Conservation (phyloP, 2,797 vertebrate genomes). For the Acanthornis magna region DNA sequence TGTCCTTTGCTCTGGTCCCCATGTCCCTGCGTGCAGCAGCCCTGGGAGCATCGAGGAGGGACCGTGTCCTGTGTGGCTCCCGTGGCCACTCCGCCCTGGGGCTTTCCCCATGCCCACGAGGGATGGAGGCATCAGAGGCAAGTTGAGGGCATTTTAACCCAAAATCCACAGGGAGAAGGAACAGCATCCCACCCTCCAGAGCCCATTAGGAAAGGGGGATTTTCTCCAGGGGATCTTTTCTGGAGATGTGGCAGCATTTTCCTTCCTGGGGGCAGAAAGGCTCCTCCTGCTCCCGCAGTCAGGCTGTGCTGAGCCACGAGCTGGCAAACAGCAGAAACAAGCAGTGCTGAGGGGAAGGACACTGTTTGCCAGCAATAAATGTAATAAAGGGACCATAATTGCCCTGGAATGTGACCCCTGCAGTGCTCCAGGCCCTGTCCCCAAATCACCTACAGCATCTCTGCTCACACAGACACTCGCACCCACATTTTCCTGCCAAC, state of each 20-base stretch:
- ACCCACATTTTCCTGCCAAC: neutral
- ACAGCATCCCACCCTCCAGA: neutral
- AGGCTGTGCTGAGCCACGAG: accelerated
- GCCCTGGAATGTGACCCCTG: neutral
- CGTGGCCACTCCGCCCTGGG: accelerated
- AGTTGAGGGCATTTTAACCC: neutral
- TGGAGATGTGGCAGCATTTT: neutral
- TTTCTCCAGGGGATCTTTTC: neutral
- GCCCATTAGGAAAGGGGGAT: neutral
- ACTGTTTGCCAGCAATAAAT: neutral
- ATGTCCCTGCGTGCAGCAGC: neutral
- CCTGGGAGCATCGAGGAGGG: accelerated
- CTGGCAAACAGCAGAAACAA: neutral
- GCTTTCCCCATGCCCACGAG: accelerated
- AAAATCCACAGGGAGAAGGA: neutral
- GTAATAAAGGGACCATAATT: neutral
- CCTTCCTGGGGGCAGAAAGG: neutral
- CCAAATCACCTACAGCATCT: accelerated
- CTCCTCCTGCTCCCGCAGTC: neutral
- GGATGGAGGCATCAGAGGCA: no score
- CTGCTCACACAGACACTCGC: accelerated
- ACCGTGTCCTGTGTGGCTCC: accelerated
- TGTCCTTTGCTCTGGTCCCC: neutral
- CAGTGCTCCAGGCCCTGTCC: neutral
- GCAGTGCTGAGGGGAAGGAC: neutral